Conservation (phyloP, 2,888 invertebrate genomes). For the Nycteola revayana region DNA sequence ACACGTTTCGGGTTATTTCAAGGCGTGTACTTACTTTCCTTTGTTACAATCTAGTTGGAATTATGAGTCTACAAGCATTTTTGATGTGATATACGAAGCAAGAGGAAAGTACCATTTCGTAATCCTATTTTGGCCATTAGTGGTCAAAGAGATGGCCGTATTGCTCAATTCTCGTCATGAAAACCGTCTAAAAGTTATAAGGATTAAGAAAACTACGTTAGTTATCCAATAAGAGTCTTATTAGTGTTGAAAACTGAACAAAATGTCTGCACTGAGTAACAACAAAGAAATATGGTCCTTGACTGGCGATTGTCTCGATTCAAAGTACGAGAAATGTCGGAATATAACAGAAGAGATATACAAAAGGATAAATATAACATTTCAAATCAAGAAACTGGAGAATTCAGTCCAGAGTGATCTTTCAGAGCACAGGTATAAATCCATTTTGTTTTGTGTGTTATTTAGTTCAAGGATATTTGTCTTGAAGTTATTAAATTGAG, state of each 20-base stretch:
- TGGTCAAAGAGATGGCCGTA: conserved; percentile 44
- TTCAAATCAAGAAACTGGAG: conserved; percentile 71
- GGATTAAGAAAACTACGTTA: conserved; percentile 35
- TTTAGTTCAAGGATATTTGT: background rate
- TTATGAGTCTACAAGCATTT: conserved; percentile 24
- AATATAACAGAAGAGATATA: conserved; percentile 76
- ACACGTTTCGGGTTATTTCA: conserved; percentile 21
- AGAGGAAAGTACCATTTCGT: conserved; percentile 28
- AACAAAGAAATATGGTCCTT: conserved; percentile 53
- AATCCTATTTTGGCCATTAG: conserved; percentile 35
- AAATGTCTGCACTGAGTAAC: conserved; percentile 63
- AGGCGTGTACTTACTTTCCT: conserved; percentile 21
- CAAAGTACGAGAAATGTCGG: conserved; percentile 72
- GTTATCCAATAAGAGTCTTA: conserved; percentile 51
- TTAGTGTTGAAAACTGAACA: conserved; percentile 29
- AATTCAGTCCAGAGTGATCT: conserved; percentile 56
- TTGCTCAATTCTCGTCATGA: conserved; percentile 44
- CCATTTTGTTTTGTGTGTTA: background rate
- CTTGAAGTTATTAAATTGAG: no score
- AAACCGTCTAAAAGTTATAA: conserved; percentile 35
- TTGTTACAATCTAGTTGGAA: conserved; percentile 25
- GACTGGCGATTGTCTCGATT: conserved; percentile 46
- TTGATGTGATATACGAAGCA: conserved; percentile 10
- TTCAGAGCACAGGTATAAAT: conserved; percentile 60
- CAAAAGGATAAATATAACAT: conserved; percentile 74